A percentile compares a stretch with the other conserved stretches of the same genome.
phyloP scores from a whole-genome alignment of 2,113 vertebrate genomes.

The Ailuropoda melanoleuca region DNA sequence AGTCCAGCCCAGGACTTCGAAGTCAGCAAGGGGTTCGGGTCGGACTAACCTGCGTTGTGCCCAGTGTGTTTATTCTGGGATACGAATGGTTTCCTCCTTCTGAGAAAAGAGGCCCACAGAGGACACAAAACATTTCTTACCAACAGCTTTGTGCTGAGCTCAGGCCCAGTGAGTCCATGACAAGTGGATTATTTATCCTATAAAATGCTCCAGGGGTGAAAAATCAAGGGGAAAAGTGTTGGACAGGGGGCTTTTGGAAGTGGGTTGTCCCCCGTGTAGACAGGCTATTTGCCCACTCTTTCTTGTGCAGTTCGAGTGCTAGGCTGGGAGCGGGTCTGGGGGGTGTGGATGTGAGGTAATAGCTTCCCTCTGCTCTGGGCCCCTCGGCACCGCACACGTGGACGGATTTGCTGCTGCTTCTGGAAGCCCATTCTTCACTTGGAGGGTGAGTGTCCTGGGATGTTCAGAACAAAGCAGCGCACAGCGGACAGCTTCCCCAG shows the following conservation, averaged over 20 bases:
- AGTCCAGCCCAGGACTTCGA: neutral
- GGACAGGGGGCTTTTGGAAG: neutral
- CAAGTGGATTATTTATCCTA: neutral
- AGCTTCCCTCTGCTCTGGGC: neutral
- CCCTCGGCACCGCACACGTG: rapidly evolving
- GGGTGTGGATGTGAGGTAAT: neutral
- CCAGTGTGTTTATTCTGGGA: slow-evolving; percentile 46
- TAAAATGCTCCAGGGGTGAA: neutral
- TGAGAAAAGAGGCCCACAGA: neutral
- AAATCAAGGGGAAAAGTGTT: neutral
- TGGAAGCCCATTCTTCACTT: neutral
- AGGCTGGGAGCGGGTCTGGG: neutral
- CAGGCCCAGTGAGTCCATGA: neutral
- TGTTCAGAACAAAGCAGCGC: rapidly evolving
- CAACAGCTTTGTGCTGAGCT: neutral
- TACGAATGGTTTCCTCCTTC: slow-evolving; percentile 50
- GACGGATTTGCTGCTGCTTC: neutral
- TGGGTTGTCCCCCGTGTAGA: neutral
- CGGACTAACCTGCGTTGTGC: neutral
- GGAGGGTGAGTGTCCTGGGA: neutral
- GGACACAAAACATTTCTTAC: slow-evolving; percentile 8
- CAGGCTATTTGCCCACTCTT: neutral
- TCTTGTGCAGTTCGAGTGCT: neutral
- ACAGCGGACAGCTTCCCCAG: rapidly evolving
- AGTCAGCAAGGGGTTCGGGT: neutral